Conservation (phyloP, 2,888 invertebrate genomes). For the Lithophane ornitopus region DNA sequence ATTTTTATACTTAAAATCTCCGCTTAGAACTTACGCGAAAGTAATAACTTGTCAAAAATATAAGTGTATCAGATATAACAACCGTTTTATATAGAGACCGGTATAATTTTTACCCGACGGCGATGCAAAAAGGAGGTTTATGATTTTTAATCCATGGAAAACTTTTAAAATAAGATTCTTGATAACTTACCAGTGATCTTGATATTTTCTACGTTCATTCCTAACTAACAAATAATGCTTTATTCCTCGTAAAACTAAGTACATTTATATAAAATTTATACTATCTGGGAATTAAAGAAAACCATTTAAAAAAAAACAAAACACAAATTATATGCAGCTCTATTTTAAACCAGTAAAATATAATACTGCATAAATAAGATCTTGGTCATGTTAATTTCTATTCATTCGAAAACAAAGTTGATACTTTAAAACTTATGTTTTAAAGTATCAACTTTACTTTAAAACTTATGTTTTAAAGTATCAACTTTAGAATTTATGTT, state of each 20-base stretch:
- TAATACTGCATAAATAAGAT: too few relatives aligned
- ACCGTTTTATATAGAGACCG: neutral
- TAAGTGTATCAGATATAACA: neutral
- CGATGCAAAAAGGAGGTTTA: too few relatives aligned
- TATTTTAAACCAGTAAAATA: too few relatives aligned
- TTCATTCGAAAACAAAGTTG: neutral
- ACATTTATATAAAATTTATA: neutral
- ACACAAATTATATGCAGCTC: neutral
- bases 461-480: too few relatives aligned
- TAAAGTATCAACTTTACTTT: too few relatives aligned
- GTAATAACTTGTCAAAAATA: conserved; percentile 7
- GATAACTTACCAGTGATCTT: neutral
- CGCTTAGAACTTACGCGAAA: conserved; percentile 5
- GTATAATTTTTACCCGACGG: too few relatives aligned
- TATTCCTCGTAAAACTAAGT: neutral
- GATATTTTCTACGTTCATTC: conserved; percentile 7
- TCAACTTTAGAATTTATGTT: too few relatives aligned
- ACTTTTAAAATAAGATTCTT: neutral
- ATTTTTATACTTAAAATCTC: conserved; percentile 17
- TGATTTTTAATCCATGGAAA: too few relatives aligned
- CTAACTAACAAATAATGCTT: neutral
- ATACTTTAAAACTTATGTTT: neutral
- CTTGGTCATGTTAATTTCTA: too few relatives aligned
- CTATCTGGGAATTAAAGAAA: conserved; percentile 32
- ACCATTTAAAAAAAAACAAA: neutral